Evolutionary conservation across 2,888 invertebrate genomes (phyloP).

Genomic region (Macaria liturata): DNA sequence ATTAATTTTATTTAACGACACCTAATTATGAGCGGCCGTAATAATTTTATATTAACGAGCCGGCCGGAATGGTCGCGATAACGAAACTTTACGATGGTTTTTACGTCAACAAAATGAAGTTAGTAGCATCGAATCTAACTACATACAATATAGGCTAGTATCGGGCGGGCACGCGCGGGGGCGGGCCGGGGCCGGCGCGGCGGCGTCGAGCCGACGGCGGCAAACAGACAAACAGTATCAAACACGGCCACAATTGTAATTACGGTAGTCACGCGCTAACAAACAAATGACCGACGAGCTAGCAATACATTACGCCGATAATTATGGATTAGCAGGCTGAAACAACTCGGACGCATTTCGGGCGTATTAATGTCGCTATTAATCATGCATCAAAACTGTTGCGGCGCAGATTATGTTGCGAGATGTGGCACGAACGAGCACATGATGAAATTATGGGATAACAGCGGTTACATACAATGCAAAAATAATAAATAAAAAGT

Average conservation of each 20-base stretch:
- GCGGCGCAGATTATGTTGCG: conserved; percentile 34
- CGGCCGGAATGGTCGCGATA: conserved; percentile 33
- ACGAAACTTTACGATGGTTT: conserved; percentile 33
- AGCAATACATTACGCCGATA: conserved; percentile 57
- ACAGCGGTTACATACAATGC: conserved; percentile 27
- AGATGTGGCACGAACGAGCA: conserved; percentile 5
- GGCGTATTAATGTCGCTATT: conserved; percentile 52
- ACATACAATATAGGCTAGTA: too few relatives aligned
- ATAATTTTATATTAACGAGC: conserved; percentile 36
- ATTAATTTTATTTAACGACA: conserved; percentile 41
- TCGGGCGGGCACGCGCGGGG: too few relatives aligned
- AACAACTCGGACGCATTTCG: conserved; percentile 58
- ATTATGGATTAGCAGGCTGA: conserved; percentile 61
- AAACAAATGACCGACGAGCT: conserved; percentile 55
- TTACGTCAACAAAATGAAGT: conserved; percentile 30
- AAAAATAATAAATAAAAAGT: conserved; percentile 50
- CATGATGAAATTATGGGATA: conserved; percentile 29
- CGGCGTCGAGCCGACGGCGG: background rate
- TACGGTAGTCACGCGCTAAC: conserved; percentile 53
- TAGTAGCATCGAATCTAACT: conserved; percentile 7
- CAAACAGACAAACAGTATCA: conserved; percentile 48
- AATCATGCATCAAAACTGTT: conserved; percentile 49
- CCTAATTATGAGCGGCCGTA: conserved; percentile 32
- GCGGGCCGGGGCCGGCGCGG: too few relatives aligned
- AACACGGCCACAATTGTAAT: conserved; percentile 55